Conservation (phyloP, 2,113 vertebrate genomes). For the Eubucco bourcierii region DNA sequence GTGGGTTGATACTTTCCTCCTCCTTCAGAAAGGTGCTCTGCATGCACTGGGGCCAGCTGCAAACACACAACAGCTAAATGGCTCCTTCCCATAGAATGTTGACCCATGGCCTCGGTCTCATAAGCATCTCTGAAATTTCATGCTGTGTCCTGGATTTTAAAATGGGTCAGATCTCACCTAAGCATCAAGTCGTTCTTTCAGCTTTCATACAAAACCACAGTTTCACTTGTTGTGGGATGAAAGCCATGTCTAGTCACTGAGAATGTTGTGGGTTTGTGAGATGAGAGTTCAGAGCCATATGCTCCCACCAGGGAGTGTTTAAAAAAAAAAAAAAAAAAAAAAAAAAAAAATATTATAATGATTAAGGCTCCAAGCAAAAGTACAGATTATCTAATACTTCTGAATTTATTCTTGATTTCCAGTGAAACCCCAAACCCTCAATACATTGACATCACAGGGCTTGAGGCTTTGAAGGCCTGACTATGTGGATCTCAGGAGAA, state of each 20-base stretch:
- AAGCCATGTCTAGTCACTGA: not conserved
- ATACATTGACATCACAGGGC: not conserved
- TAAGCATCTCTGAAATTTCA: not conserved
- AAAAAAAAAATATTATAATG: not conserved
- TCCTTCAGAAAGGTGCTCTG: not conserved
- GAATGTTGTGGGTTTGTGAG: slow-evolving; percentile 3
- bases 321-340: not conserved
- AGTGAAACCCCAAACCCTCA: not conserved
- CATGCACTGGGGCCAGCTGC: rapidly evolving
- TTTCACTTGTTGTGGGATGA: not conserved
- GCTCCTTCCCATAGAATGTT: not conserved
- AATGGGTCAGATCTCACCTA: slow-evolving; percentile 30
- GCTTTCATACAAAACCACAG: not conserved
- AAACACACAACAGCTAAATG: not conserved
- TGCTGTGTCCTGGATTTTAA: slow-evolving; percentile 10
- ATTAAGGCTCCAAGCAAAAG: not conserved
- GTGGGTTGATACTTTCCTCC: not conserved
- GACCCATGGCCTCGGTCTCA: not conserved
- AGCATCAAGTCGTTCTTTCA: not conserved
- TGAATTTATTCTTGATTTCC: not conserved
- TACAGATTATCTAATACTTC: not conserved
- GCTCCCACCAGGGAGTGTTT: not conserved
- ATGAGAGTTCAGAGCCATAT: not conserved
- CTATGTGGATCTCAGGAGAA: not conserved
- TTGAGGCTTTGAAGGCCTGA: not conserved